A percentile compares a stretch with the other conserved stretches of the same genome.
phyloP scores from a whole-genome alignment of 2,113 vertebrate species.

The Glaucomys volans region DNA sequence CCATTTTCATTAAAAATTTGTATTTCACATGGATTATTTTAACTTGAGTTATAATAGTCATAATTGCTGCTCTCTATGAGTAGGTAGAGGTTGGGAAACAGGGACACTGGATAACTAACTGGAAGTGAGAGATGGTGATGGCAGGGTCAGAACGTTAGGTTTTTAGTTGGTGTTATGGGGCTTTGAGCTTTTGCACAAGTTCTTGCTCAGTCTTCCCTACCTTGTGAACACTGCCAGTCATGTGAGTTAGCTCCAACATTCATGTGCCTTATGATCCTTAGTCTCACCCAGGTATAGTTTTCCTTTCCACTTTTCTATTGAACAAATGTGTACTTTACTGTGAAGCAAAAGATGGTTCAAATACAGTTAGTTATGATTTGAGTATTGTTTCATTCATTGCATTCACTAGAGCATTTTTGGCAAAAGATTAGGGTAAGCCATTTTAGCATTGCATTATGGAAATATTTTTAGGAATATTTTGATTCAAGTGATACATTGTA shows the following conservation, averaged over 20 bases:
- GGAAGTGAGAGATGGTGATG: background rate
- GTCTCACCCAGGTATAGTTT: background rate
- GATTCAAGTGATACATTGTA: background rate
- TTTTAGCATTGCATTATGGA: background rate
- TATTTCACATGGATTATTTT: background rate
- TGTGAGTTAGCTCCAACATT: background rate
- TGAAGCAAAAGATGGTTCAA: background rate
- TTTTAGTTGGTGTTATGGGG: background rate
- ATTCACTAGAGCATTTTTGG: background rate
- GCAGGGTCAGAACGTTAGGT: background rate
- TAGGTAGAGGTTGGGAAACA: background rate
- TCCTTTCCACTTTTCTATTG: background rate
- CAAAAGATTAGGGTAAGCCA: background rate
- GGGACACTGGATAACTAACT: background rate
- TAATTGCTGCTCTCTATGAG: background rate
- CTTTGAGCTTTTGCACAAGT: background rate
- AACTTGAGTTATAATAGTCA: background rate
- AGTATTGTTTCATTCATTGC: background rate
- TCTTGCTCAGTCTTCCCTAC: background rate
- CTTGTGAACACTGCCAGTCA: background rate
- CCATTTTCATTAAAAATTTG: background rate
- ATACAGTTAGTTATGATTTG: background rate
- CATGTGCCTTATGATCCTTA: background rate
- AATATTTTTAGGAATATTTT: background rate
- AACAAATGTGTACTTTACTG: background rate